Conservation (phyloP, 1,140 invertebrate species). For the Harpegnathos saltator region DNA sequence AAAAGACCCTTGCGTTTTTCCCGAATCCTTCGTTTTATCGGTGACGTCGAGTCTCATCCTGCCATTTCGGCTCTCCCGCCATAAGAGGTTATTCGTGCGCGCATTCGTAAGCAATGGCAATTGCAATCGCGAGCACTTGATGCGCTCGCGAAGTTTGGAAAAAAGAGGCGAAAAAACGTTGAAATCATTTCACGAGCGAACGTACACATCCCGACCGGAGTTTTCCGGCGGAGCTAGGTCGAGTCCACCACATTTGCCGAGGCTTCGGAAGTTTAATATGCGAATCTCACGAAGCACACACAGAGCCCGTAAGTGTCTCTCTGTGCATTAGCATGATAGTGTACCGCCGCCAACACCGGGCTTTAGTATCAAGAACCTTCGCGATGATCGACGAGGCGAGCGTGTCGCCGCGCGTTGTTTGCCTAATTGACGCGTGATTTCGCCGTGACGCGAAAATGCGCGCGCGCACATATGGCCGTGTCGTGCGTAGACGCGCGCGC, state of each 20-base stretch:
- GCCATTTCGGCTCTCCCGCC: too few relatives aligned
- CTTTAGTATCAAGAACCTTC: constrained; percentile 29
- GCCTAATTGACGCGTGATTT: constrained; percentile 48
- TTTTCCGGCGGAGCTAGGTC: not conserved
- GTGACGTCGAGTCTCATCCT: too few relatives aligned
- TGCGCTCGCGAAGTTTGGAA: too few relatives aligned
- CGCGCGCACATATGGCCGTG: not conserved
- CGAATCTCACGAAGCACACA: constrained; percentile 11
- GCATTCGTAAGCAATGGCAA: too few relatives aligned
- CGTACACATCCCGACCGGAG: too few relatives aligned
- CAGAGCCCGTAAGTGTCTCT: not conserved
- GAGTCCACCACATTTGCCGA: constrained; percentile 4
- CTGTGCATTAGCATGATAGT: constrained; percentile 18
- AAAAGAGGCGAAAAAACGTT: too few relatives aligned
- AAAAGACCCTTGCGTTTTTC: too few relatives aligned
- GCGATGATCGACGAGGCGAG: constrained; percentile 44
- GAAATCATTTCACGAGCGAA: too few relatives aligned
- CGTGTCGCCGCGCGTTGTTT: constrained; percentile 28
- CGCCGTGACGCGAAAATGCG: not conserved
- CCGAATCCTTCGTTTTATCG: too few relatives aligned
- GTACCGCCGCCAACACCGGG: not conserved
- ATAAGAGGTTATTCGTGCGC: too few relatives aligned
- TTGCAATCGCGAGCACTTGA: too few relatives aligned
- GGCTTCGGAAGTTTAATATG: not conserved
- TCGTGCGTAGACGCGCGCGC: too few relatives aligned